A percentile compares a stretch with the other conserved stretches of the same genome.
phyloP scores from a whole-genome alignment of 2,797 vertebrate species.

The Enteromius argenteus region DNA sequence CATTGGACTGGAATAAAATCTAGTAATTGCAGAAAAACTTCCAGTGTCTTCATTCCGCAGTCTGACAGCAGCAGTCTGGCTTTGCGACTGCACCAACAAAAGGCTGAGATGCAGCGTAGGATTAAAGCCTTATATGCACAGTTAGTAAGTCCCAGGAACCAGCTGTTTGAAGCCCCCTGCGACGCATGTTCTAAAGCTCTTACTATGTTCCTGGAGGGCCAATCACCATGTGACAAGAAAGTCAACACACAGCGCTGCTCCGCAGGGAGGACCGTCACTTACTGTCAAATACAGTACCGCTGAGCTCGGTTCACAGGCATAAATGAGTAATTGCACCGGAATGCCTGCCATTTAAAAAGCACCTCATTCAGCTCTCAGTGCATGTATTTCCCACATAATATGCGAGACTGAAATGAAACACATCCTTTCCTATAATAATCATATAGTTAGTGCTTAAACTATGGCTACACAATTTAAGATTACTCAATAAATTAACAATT shows the following conservation, averaged over 20 bases:
- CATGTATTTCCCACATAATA: slow-evolving; percentile 1
- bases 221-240: slow-evolving; percentile 54
- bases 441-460: not conserved
- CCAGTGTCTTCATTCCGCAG: not conserved
- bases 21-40: not conserved
- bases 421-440: not conserved
- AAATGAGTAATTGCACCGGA: slow-evolving; percentile 9
- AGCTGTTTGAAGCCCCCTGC: slow-evolving; percentile 39
- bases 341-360: slow-evolving; percentile 6
- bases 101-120: not conserved
- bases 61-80: slow-evolving; percentile 1
- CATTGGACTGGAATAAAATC: not conserved
- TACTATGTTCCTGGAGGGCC: slow-evolving; percentile 33
- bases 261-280: slow-evolving; percentile 61
- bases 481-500: too few relatives aligned
- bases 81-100: not conserved
- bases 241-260: slow-evolving; percentile 62
- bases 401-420: not conserved
- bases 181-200: slow-evolving; percentile 31
- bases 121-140: slow-evolving; percentile 24
- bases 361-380: not conserved
- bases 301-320: slow-evolving; percentile 46
- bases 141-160: slow-evolving; percentile 24
- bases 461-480: too few relatives aligned
- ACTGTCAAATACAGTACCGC: slow-evolving; percentile 56